Evolutionary conservation across 2,888 invertebrate genomes (phyloP).

Genomic region (Drosophila peninsularis): DNA sequence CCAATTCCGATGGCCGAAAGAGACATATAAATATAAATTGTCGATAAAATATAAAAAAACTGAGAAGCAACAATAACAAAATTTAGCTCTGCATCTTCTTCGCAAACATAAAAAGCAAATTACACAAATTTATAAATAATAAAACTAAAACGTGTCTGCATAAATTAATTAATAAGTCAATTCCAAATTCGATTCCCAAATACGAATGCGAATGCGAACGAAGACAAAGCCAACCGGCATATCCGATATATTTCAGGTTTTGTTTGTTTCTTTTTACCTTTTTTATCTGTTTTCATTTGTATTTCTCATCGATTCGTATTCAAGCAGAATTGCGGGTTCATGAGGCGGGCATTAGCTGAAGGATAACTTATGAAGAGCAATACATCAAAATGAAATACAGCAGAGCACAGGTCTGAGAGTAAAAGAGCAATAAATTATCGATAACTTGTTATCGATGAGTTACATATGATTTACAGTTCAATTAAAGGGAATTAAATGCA

Average conservation of each 20-base stretch:
- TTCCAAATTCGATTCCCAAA: constrained; percentile 42
- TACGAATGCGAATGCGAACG: constrained; percentile 27
- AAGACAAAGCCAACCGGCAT: constrained; percentile 30
- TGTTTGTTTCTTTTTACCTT: background rate
- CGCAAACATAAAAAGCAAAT: constrained; percentile 64
- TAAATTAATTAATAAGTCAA: constrained; percentile 84
- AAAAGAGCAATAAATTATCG: background rate
- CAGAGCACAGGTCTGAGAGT: background rate
- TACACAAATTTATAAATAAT: constrained; percentile 81
- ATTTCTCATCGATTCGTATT: constrained; percentile 18
- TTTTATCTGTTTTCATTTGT: constrained; percentile 11
- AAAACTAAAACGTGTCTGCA: constrained; percentile 84
- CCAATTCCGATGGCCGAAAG: constrained; percentile 62
- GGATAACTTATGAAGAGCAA: constrained; percentile 42
- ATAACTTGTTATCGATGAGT: background rate
- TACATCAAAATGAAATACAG: background rate
- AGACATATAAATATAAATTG: constrained; percentile 65
- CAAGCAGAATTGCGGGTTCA: constrained; percentile 20
- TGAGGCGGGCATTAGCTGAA: constrained; percentile 35
- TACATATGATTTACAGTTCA: background rate
- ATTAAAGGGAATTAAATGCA: background rate
- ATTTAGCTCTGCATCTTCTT: constrained; percentile 33
- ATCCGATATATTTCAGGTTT: constrained; percentile 27
- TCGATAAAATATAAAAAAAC: constrained; percentile 32
- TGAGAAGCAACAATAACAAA: constrained; percentile 44